These are phyloP conservation scores for Drosophila setosimentum DNA, from an alignment of 2,888 invertebrate genomes.

Conservation along the genomic window DNA sequence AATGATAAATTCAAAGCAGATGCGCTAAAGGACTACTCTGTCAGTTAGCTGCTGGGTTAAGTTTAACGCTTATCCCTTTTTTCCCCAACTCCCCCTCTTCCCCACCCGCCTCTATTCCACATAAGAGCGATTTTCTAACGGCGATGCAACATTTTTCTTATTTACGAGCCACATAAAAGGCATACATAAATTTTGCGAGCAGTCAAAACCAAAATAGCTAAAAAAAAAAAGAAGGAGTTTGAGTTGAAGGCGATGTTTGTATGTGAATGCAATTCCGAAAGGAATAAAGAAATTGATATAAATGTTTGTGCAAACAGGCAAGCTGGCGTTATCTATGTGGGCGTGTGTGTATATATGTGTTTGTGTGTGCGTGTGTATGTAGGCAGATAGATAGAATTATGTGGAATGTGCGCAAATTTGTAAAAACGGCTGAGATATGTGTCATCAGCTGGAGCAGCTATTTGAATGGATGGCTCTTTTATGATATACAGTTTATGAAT, in stretches of 20 bases:
- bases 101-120: conserved; percentile 6
- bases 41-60: background rate
- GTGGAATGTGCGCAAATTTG: conserved; percentile 72
- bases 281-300: conserved; percentile 79
- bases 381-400: conserved; percentile 60
- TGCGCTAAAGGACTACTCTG: background rate
- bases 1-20: conserved; percentile 38
- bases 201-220: conserved; percentile 42
- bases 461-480: conserved; percentile 64
- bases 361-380: background rate
- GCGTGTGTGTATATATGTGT: background rate
- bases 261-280: conserved; percentile 60
- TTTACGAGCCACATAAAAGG: conserved; percentile 78
- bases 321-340: conserved; percentile 14
- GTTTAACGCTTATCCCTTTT: conserved; percentile 5
- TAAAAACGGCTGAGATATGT: conserved; percentile 46
- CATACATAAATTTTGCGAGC: conserved; percentile 71
- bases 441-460: conserved; percentile 44
- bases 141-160: conserved; percentile 76
- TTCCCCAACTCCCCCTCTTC: background rate
- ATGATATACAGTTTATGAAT: conserved; percentile 43
- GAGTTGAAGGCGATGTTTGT: conserved; percentile 10
- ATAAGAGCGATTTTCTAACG: conserved; percentile 65
- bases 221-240: conserved; percentile 14
- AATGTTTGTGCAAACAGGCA: conserved; percentile 64